Evolutionary conservation across 2,888 invertebrate species (phyloP), one percentile per base, ranked within the genome.

Genomic region (Cerastis rubricosa): DNA sequence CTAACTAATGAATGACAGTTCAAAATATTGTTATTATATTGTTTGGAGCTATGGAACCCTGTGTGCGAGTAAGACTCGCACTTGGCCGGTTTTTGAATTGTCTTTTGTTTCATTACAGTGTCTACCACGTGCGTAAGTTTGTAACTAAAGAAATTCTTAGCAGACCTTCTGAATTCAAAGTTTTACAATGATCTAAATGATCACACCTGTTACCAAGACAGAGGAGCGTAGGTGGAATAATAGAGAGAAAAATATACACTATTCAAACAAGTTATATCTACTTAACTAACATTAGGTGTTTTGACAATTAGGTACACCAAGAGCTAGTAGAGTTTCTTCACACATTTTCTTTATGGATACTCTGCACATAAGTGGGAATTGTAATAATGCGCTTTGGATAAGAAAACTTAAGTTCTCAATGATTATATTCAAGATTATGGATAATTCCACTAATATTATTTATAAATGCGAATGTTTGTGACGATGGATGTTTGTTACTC

Each of bases 151-250:
- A 40, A 40, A 8, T 40, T 40, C 40, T 40, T 35, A 51, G 19
- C 45, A 4, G 3, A 22, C 45, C 79, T 82, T 83, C 74, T 83
- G 83, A 14, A 40, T 9, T n/a, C n/a, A 6, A 54, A 14, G 12
- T 66, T 74, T 66, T 71, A 25, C 45, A n/a, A 40, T 19, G 11
- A 49, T 73, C 64, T 69, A 77, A 85, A 82, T 82, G 76, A 86
- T 87, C 86, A 86, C 88, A 88, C 88, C 88, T 88, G 88, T 87
- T 82, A 77, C 74, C 64, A 78, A 79, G 78, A 86, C 78, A 76
- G 71, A n/a, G 19, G 25, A 45, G 59, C 78, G 88, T 88, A 81
- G 87, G 88, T 22, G 78, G 87, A 79, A 86, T 86, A 84, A 85
- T 85, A 85, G 78, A 78, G 64, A 81, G 77, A 80, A 85, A 86